Evolutionary conservation across 1,140 invertebrate genomes (phyloP), one percentile per base, ranked within the genome.

Genomic region (Lucilia sericata): DNA sequence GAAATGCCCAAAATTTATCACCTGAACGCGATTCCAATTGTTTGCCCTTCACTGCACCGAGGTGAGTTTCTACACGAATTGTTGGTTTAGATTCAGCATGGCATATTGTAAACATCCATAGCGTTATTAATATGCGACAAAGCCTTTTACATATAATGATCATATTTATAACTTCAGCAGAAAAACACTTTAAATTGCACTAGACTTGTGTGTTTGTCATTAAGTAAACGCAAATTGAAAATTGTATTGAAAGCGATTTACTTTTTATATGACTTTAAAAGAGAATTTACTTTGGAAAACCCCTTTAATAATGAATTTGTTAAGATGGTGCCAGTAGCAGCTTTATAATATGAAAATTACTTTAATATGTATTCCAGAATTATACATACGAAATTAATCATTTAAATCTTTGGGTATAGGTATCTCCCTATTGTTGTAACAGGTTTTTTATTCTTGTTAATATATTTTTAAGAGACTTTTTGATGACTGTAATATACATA

Each of bases 1-100:
- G 93, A 87, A 94, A 95, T 8, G 94, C 92, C 86, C 92, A 93
- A 85, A 94, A 94, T 2, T 86, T 86, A 75, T 89, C 91, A 5
- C 93, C 93, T 34, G 87, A 84, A n/a, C 88, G 83, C 1, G 88
- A 86, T 19, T 85, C 86, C 13, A 90, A 78, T 36, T 84, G 85
- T 4, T 83, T 82, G 2, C 90, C 90, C 0, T 86, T 85, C 9
- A 91, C 74, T 4, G 88, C 82, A 14, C 90, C 90, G 65, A 91
- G 78, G 2, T 85, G 76, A 12, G 89, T 87, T 1, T 86, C 83
- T 0, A 90, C 85, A 34, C 86, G 85, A 47, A 89, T 82, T 55
- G 78, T 78, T n/a, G 34, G 14, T 1, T 47, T 17, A 19, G 75
- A n/a, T 1, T 60, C 5, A 2, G 55, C 55, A n/a, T 2, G 7